Evolutionary conservation across 2,113 vertebrate species (phyloP).

Genomic region (Acinonyx jubatus): DNA sequence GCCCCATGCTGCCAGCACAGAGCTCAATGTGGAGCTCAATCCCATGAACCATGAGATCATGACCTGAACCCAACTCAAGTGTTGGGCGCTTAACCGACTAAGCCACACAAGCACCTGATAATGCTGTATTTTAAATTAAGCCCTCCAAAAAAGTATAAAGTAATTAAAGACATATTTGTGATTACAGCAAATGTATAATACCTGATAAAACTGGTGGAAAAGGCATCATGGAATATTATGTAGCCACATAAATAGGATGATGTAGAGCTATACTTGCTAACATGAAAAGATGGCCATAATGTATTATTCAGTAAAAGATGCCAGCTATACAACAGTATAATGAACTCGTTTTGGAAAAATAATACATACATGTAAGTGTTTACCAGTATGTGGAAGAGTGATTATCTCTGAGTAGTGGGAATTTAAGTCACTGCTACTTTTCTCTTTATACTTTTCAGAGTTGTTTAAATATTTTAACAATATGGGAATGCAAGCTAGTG

Average conservation of each 20-base stretch:
- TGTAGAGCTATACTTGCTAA: background rate
- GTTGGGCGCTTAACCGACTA: too few relatives aligned
- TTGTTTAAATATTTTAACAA: constrained; percentile 45
- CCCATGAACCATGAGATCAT: too few relatives aligned
- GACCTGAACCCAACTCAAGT: too few relatives aligned
- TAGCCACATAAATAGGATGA: background rate
- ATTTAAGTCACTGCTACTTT: background rate
- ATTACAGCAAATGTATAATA: background rate
- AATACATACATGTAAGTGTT: background rate
- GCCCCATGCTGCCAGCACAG: too few relatives aligned
- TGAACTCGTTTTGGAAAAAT: constrained; percentile 44
- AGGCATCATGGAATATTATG: background rate
- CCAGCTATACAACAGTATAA: background rate
- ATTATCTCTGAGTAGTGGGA: background rate
- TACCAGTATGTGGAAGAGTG: constrained; percentile 12
- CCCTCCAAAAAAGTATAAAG: background rate
- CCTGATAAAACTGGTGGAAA: constrained; percentile 28
- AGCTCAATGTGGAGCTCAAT: too few relatives aligned
- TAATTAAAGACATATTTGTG: constrained; percentile 19
- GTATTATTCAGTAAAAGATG: constrained; percentile 3
- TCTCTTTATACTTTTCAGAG: background rate
- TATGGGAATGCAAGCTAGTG: background rate
- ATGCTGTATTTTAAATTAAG: constrained; percentile 10
- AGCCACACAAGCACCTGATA: background rate
- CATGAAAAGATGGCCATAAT: background rate